These are phyloP conservation scores for Catocala sponsa DNA, from an alignment of 2,888 invertebrate genomes.

Conservation along the genomic window DNA sequence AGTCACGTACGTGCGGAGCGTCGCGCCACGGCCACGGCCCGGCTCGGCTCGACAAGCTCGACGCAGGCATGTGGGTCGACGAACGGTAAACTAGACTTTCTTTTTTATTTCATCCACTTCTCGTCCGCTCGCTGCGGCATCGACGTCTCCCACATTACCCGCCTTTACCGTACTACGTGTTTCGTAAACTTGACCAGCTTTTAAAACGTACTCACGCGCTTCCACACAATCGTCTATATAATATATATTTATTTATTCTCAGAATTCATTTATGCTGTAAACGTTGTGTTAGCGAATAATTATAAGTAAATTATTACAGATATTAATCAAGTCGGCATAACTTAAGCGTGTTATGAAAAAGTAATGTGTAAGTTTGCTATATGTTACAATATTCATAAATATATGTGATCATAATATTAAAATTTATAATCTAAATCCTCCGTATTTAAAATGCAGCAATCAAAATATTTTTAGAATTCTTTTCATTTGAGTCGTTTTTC, in stretches of 20 bases:
- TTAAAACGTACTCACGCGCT: constrained; percentile 5
- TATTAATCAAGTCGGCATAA: constrained; percentile 16
- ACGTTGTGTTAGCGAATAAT: constrained; percentile 14
- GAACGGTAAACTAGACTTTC: constrained; percentile 82
- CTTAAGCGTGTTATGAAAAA: constrained; percentile 24
- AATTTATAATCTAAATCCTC: constrained; percentile 7
- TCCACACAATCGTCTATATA: neutral
- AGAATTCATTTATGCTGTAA: constrained; percentile 4
- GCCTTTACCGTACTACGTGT: constrained; percentile 37
- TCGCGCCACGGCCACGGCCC: constrained; percentile 40
- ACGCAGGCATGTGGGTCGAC: constrained; percentile 75
- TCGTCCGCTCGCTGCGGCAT: constrained; percentile 41
- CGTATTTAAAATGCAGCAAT: too few relatives aligned
- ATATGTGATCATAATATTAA: constrained; percentile 15
- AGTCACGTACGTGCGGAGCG: constrained; percentile 63
- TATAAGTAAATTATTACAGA: constrained; percentile 16
- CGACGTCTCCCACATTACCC: constrained; percentile 50
- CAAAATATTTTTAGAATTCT: too few relatives aligned
- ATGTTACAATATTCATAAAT: constrained; percentile 10
- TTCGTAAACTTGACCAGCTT: constrained; percentile 29
- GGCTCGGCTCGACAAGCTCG: constrained; percentile 26
- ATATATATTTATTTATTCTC: constrained; percentile 4
- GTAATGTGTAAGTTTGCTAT: constrained; percentile 13
- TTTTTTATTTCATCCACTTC: constrained; percentile 76
- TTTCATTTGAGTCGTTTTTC: too few relatives aligned